Percentiles rank a stretch among this genome's conserved stretches.
These are phyloP conservation scores for Panagrolaimus sp. DNA, from an alignment of 1,140 invertebrate species.

Conservation along the genomic window DNA sequence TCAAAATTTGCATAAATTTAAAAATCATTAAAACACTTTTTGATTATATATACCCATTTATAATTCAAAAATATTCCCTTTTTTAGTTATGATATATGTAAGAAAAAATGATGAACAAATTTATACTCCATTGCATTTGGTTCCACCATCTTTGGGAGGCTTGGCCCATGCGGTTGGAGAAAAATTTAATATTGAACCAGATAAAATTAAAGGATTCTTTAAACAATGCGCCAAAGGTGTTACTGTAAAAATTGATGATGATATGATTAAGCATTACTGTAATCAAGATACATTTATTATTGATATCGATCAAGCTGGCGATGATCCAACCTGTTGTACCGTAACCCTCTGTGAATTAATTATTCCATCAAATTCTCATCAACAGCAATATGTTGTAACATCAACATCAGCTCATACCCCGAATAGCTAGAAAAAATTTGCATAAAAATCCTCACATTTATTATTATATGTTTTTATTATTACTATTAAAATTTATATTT, in stretches of 20 bases:
- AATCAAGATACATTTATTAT: constrained; percentile 93
- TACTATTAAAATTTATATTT: neutral
- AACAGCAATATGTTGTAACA: constrained; percentile 6
- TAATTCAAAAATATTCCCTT: constrained; percentile 60
- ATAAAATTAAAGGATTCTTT: constrained; percentile 94
- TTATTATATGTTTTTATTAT: neutral
- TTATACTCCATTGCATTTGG: constrained; percentile 88
- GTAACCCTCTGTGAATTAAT: constrained; percentile 64
- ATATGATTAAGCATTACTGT: constrained; percentile 94
- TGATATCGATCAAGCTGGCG: constrained; percentile 64
- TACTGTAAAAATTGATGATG: constrained; percentile 98
- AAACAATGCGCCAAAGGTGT: constrained; percentile 93
- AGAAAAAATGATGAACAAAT: constrained; percentile 87
- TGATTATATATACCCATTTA: constrained; percentile 62
- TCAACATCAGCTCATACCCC: neutral
- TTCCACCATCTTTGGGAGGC: constrained; percentile 82
- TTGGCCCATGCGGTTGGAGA: constrained; percentile 90
- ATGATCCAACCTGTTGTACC: constrained; percentile 69
- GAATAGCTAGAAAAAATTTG: constrained; percentile 4
- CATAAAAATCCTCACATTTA: neutral
- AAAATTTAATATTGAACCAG: constrained; percentile 97
- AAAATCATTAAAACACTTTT: constrained; percentile 55
- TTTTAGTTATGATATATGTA: constrained; percentile 91
- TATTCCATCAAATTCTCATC: neutral
- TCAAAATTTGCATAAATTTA: constrained; percentile 50